phyloP scores from a whole-genome alignment of 2,797 vertebrate species.

The Alosa sapidissima region DNA sequence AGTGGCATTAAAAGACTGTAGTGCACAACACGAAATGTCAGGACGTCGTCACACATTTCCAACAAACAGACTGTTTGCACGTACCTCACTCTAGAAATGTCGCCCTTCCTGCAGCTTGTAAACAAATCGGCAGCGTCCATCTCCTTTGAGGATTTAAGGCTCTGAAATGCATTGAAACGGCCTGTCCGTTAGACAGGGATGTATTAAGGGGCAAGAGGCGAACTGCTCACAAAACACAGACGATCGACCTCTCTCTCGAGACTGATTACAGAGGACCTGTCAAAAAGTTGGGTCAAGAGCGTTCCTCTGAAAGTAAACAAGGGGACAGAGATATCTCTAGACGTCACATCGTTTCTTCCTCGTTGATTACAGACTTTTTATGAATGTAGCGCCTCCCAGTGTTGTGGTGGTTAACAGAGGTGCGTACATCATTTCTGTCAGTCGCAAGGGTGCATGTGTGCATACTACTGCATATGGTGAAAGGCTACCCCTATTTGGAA shows the following conservation, averaged over 20 bases:
- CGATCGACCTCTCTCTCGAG: not conserved
- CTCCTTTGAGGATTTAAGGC: conserved; percentile 67
- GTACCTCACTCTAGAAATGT: conserved; percentile 92
- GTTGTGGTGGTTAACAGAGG: not conserved
- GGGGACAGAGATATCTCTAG: conserved; percentile 2
- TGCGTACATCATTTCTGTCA: too few relatives aligned
- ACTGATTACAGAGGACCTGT: not conserved
- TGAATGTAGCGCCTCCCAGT: not conserved
- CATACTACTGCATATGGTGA: too few relatives aligned
- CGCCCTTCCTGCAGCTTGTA: conserved; percentile 92
- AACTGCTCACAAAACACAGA: conserved; percentile 9
- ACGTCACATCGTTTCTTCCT: conserved; percentile 4
- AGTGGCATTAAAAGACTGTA: not conserved
- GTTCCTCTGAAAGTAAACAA: conserved; percentile 3
- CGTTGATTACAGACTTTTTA: not conserved
- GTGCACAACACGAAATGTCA: not conserved
- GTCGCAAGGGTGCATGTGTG: too few relatives aligned
- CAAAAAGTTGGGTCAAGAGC: not conserved
- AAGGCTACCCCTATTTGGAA: too few relatives aligned
- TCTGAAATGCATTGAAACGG: conserved; percentile 78
- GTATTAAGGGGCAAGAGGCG: conserved; percentile 21
- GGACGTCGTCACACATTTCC: not conserved
- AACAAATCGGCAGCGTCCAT: conserved; percentile 93
- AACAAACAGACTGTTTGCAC: not conserved
- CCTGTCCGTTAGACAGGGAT: conserved; percentile 68